Evolutionary conservation across 1,140 invertebrate genomes (phyloP).

Genomic region (Drosophila tsacasi): DNA sequence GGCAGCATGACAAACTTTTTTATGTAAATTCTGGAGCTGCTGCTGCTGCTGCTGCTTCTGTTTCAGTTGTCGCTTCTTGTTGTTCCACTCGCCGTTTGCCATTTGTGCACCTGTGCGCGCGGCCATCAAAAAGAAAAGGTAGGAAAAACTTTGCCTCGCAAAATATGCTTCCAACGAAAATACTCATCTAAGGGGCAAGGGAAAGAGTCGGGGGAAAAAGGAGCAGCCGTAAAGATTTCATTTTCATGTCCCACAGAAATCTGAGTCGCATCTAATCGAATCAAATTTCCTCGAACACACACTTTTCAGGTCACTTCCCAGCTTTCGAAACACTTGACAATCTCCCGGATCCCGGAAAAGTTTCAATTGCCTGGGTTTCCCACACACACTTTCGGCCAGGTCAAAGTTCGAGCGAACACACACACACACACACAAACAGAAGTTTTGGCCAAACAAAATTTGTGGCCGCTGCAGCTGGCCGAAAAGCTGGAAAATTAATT

Average conservation of each 20-base stretch:
- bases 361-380: conserved; percentile 44
- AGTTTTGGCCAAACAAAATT: conserved; percentile 59
- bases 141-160: conserved; percentile 31
- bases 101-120: conserved; percentile 67
- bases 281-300: conserved; percentile 47
- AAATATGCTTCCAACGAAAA: conserved; percentile 33
- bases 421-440: neutral
- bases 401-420: conserved; percentile 40
- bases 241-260: conserved; percentile 24
- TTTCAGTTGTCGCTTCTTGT: conserved; percentile 45
- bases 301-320: conserved; percentile 48
- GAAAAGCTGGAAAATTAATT: conserved; percentile 71
- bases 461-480: conserved; percentile 68
- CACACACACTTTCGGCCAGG: conserved; percentile 34
- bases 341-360: conserved; percentile 6
- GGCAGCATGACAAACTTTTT: conserved; percentile 73
- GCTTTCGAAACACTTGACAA: conserved; percentile 52
- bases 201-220: neutral
- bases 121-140: conserved; percentile 9
- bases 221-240: conserved; percentile 32
- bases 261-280: conserved; percentile 43
- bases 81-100: conserved; percentile 53
- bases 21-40: conserved; percentile 70
- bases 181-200: neutral
- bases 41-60: conserved; percentile 38